Base-by-base conservation (phyloP, 2,797 vertebrate species). In the Platalea minor region DNA sequence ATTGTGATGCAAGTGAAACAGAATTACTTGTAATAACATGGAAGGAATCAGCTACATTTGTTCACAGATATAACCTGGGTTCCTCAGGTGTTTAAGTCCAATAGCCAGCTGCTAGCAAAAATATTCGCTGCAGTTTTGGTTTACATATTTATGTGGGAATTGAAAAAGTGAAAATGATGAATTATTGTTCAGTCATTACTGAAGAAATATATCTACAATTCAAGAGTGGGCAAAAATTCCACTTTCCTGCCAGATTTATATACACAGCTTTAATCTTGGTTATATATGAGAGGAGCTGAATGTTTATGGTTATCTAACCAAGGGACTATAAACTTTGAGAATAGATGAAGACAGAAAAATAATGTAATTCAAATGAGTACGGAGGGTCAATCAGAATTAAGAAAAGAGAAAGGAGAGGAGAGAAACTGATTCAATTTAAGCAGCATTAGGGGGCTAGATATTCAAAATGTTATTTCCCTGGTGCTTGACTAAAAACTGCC, bases 311-410 rank as follows among this genome's bases (percentile, higher is more conserved):
- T 97, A 76, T 95, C 95, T 97, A 97, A 98, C 92, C 91, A 95
- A 94, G 95, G 91, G 94, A 97, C 96, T 95, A 96, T 89, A 97
- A 97, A 97, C 96, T 96, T 96, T 86, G 96, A 97, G 94, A 96
- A 95, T 21, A 91, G 95, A 94, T 51, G 60, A 97, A 97, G 91
- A 88, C 88, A 97, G 96, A 96, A 97, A 41, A 96, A 96, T 92
- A 97, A 97, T 97, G 91, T 96, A 96, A 98, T 97, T 97, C 94
- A 98, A 97, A 96, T 96, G 84, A 94, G 89, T 67, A 85, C 8
- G 3, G 51, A 77, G 74, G 85, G 95, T 95, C 87, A 97, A 88
- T 87, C 43, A 68, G 85, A 97, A 97, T 91, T 87, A 94, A 95
- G 88, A 93, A 97, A 97, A 95, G 85, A 69, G 13, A 96, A 96